These are phyloP conservation scores for Oncorhynchus keta DNA, from an alignment of 2,113 vertebrate species.

Conservation along the genomic window DNA sequence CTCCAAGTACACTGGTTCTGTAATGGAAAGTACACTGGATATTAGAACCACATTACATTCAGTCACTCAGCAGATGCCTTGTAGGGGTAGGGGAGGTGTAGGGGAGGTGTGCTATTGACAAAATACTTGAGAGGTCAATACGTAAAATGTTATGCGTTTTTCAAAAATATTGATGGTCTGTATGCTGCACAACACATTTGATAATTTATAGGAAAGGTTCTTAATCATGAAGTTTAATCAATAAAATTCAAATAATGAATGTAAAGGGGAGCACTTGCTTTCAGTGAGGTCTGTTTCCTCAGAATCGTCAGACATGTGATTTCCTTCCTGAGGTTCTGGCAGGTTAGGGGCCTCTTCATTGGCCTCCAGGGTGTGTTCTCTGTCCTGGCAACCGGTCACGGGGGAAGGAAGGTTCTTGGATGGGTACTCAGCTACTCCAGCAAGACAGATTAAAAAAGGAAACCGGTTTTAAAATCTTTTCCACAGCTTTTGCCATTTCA, in stretches of 20 bases:
- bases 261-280: constrained; percentile 38
- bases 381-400: constrained; percentile 77
- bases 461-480: no score
- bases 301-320: constrained; percentile 7
- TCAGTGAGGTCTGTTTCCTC: constrained; percentile 32
- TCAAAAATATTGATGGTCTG: no score
- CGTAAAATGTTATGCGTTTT: not conserved
- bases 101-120: no score
- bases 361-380: constrained; percentile 75
- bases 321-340: constrained; percentile 75
- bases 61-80: not conserved
- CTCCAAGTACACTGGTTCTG: constrained; percentile 81
- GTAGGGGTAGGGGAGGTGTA: no score
- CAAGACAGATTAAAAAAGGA: not conserved
- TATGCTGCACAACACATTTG: not conserved
- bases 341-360: constrained; percentile 77
- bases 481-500: no score
- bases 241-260: not conserved
- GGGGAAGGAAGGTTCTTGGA: constrained; percentile 55
- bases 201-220: not conserved
- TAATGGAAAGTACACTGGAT: constrained; percentile 18
- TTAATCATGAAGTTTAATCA: not conserved
- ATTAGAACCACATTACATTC: not conserved
- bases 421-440: constrained; percentile 11
- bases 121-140: not conserved